Conservation (phyloP, 2,797 vertebrate genomes). For the Sphenodon punctatus region DNA sequence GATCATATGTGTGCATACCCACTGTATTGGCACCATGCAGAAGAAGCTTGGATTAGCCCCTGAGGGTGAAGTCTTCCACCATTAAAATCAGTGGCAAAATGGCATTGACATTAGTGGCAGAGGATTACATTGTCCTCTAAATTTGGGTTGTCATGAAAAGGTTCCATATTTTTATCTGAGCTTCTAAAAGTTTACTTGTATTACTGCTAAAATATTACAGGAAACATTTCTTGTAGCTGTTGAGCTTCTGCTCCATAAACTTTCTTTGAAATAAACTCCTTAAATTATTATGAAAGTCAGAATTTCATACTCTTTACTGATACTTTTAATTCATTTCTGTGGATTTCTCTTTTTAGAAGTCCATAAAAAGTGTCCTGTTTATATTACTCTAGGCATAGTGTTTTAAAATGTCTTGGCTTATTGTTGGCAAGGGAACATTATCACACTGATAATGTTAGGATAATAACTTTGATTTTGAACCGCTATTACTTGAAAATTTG, state of each 20-base stretch:
- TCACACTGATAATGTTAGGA: slow-evolving; percentile 44
- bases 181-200: slow-evolving; percentile 13
- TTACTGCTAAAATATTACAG: neutral
- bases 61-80: no score
- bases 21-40: neutral
- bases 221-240: neutral
- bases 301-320: slow-evolving; percentile 8
- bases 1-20: neutral
- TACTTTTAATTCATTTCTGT: slow-evolving; percentile 40
- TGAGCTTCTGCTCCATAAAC: neutral
- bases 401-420: slow-evolving; percentile 47
- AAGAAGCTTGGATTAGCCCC: neutral
- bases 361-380: slow-evolving; percentile 56
- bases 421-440: slow-evolving; percentile 42
- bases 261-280: neutral
- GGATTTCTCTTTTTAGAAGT: slow-evolving; percentile 23
- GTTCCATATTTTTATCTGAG: neutral
- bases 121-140: neutral
- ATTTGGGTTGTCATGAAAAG: neutral
- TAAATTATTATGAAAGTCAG: slow-evolving; percentile 18
- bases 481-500: slow-evolving; percentile 58
- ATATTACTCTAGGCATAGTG: slow-evolving; percentile 35
- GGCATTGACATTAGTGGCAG: no score
- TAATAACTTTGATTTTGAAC: slow-evolving; percentile 59
- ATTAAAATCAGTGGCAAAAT: no score